phyloP scores from a whole-genome alignment of 2,797 vertebrate species.

The Glossophaga mutica region DNA sequence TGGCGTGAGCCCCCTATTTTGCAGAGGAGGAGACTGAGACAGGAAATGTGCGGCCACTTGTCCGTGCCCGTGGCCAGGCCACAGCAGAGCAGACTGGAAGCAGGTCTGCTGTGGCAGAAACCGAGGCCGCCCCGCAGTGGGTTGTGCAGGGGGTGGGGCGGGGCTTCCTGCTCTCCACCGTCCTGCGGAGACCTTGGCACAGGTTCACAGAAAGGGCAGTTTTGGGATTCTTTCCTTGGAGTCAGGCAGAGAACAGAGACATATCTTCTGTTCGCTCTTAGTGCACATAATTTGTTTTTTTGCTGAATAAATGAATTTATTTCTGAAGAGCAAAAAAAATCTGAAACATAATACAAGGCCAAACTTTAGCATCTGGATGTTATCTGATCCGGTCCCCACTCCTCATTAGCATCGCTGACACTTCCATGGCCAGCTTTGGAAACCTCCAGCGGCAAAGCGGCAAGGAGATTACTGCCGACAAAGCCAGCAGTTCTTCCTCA shows the following conservation, averaged over 20 bases:
- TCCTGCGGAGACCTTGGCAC: constrained; percentile 62
- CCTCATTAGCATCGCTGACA: not conserved
- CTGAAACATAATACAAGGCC: constrained; percentile 44
- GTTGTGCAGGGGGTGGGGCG: not conserved
- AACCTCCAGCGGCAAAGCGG: not conserved
- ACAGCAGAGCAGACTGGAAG: not conserved
- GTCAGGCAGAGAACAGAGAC: constrained; percentile 47
- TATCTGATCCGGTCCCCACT: constrained; percentile 18
- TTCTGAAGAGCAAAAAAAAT: constrained; percentile 17
- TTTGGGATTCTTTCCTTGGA: constrained; percentile 27
- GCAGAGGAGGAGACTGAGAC: constrained; percentile 31
- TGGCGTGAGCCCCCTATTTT: not conserved
- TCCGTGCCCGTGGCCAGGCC: not conserved
- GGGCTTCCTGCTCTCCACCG: constrained; percentile 50
- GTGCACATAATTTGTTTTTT: constrained; percentile 65
- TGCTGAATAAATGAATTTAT: constrained; percentile 69
- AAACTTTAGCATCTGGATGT: constrained; percentile 53
- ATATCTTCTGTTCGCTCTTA: constrained; percentile 21
- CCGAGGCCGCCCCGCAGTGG: not conserved
- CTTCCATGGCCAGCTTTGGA: not conserved
- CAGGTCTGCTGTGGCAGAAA: not conserved
- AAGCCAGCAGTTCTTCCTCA: not conserved
- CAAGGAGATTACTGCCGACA: not conserved
- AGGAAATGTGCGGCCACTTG: not conserved
- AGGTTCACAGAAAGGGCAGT: constrained; percentile 60